These are phyloP conservation scores for Ametastegia equiseti DNA, from an alignment of 2,888 invertebrate species.

Conservation along the genomic window DNA sequence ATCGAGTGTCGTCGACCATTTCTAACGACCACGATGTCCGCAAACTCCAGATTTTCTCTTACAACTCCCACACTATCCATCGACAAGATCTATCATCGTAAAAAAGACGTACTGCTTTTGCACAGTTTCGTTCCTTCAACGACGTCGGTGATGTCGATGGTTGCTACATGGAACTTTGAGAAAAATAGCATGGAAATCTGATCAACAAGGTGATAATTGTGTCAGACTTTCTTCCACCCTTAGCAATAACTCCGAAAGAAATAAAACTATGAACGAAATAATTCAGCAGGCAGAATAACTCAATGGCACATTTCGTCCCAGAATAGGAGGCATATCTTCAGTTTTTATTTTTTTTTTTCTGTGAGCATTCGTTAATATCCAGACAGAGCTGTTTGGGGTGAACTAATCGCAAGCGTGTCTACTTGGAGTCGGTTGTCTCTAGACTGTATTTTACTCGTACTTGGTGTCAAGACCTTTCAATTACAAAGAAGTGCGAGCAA, in stretches of 20 bases:
- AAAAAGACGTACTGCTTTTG: neutral
- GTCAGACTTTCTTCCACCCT: neutral
- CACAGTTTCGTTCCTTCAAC: neutral
- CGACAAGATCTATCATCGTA: slow-evolving; percentile 62
- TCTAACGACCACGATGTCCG: neutral
- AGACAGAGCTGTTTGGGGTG: slow-evolving; percentile 1
- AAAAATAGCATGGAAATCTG: neutral
- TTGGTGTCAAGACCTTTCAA: slow-evolving; percentile 65
- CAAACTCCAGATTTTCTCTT: neutral
- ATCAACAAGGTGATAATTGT: neutral
- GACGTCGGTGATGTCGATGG: neutral
- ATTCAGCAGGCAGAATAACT: neutral
- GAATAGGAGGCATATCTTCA: too few relatives aligned
- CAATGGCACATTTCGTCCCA: neutral
- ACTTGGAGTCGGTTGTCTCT: slow-evolving; percentile 4
- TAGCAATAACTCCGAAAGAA: neutral
- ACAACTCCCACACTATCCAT: slow-evolving; percentile 58
- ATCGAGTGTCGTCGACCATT: neutral
- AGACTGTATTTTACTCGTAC: slow-evolving; percentile 28
- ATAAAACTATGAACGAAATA: neutral
- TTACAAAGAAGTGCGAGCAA: slow-evolving; percentile 66
- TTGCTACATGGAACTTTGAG: neutral
- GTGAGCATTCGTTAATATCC: neutral
- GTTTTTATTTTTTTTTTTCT: neutral
- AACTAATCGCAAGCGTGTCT: neutral